phyloP scores from a whole-genome alignment of 53 echinoderm and acorn worm species.

The Hippasteria phrygiana region DNA sequence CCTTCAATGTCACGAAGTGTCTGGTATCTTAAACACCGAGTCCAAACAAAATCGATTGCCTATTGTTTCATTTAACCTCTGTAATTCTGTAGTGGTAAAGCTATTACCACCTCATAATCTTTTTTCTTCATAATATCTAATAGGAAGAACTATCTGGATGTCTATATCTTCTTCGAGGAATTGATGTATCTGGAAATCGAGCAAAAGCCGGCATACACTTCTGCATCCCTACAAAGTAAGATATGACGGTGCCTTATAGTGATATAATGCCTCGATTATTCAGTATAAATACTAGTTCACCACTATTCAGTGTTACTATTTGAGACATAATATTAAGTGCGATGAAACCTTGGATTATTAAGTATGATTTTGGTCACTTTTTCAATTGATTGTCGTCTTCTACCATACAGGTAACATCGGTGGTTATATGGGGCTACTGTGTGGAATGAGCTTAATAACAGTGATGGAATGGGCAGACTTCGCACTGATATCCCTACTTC shows the following conservation, averaged over 20 bases:
- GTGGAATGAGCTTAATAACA: constrained; percentile 71
- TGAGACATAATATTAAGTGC: not conserved
- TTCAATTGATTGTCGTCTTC: not conserved
- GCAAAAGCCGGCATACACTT: constrained; percentile 28
- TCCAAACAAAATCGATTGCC: too few relatives aligned
- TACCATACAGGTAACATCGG: constrained; percentile 63
- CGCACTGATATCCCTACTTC: not conserved
- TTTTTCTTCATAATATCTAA: not conserved
- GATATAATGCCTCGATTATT: too few relatives aligned
- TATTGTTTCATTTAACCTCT: not conserved
- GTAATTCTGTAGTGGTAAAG: not conserved
- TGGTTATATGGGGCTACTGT: constrained; percentile 74
- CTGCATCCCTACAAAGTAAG: constrained; percentile 46
- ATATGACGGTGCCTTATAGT: not conserved
- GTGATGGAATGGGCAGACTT: constrained; percentile 68
- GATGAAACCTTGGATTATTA: not conserved
- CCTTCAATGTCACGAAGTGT: too few relatives aligned
- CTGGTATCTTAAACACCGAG: too few relatives aligned
- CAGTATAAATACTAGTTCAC: not conserved
- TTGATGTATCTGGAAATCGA: constrained; percentile 57
- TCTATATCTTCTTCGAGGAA: constrained; percentile 78
- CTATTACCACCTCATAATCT: not conserved
- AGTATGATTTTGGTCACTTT: not conserved
- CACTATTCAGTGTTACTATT: too few relatives aligned
- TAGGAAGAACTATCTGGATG: constrained; percentile 73